Conservation (phyloP, 2,888 invertebrate genomes). For the Eugnorisma glareosa region DNA sequence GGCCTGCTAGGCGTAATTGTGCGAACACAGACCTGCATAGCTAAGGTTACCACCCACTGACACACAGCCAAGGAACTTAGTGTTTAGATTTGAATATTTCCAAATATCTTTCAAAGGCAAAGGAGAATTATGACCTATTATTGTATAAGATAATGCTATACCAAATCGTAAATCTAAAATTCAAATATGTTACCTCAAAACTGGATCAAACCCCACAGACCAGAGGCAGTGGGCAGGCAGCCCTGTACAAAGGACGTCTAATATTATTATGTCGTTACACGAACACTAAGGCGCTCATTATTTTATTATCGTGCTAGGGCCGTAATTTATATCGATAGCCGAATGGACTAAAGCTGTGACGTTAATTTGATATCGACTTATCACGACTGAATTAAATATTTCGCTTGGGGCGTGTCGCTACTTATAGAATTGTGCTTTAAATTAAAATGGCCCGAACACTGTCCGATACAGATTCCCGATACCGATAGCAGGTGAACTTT, state of each 20-base stretch:
- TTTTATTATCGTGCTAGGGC: constrained; percentile 80
- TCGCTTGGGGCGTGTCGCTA: constrained; percentile 72
- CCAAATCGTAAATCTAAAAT: constrained; percentile 38
- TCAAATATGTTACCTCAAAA: constrained; percentile 33
- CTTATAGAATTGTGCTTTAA: constrained; percentile 60
- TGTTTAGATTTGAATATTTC: constrained; percentile 46
- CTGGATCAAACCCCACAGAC: constrained; percentile 13
- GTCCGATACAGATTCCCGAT: constrained; percentile 65
- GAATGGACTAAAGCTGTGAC: constrained; percentile 75
- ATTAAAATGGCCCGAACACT: constrained; percentile 64
- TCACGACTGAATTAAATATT: constrained; percentile 78
- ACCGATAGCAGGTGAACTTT: constrained; percentile 70
- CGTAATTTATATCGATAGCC: constrained; percentile 77
- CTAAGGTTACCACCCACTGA: constrained; percentile 50
- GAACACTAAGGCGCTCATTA: constrained; percentile 78
- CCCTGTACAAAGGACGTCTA: constrained; percentile 52
- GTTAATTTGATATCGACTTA: constrained; percentile 81
- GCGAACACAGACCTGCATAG: constrained; percentile 63
- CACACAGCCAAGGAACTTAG: neutral
- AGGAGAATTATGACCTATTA: constrained; percentile 41
- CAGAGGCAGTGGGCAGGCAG: constrained; percentile 48
- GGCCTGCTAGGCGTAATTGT: constrained; percentile 72
- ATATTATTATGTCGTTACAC: constrained; percentile 76
- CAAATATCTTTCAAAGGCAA: constrained; percentile 44
- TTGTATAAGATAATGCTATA: constrained; percentile 46